A percentile compares a stretch with the other conserved stretches of the same genome.
These are phyloP conservation scores for Nemapogon koenigi DNA, from an alignment of 2,888 invertebrate species.

Conservation along the genomic window DNA sequence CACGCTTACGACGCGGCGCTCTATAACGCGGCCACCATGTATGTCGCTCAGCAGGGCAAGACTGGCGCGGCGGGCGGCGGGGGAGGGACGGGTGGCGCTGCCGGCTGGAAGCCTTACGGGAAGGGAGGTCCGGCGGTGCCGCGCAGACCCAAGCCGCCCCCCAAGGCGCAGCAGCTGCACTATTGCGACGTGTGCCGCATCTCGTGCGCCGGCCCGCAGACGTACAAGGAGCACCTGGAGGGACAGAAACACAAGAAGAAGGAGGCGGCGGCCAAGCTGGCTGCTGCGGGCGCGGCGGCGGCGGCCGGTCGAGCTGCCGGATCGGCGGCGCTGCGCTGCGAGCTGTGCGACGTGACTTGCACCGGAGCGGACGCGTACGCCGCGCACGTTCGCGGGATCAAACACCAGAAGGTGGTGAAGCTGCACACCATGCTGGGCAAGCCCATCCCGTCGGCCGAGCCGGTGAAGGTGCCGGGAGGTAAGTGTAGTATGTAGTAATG, in stretches of 20 bases:
- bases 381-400: constrained; percentile 96
- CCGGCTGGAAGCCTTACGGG: constrained; percentile 6
- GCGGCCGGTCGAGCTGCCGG: constrained; percentile 32
- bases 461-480: constrained; percentile 77
- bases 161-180: constrained; percentile 91
- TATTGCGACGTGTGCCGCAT: constrained; percentile 99
- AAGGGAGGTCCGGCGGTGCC: constrained; percentile 59
- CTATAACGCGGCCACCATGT: constrained; percentile 95
- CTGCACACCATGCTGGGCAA: constrained; percentile 97
- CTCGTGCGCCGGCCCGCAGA: constrained; percentile 93
- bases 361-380: constrained; percentile 99
- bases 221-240: constrained; percentile 83
- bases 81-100: too few species aligned
- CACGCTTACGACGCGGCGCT: constrained; percentile 94
- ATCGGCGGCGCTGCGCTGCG: constrained; percentile 79
- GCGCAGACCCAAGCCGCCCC: constrained; percentile 80
- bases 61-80: constrained; percentile 55
- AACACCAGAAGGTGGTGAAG: constrained; percentile 97
- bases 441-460: constrained; percentile 95
- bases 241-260: constrained; percentile 99
- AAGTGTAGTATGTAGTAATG: constrained; percentile 11
- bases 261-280: constrained; percentile 76
- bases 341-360: constrained; percentile 97
- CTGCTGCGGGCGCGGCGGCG: constrained; percentile 46
- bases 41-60: constrained; percentile 83